Percentiles rank a stretch among this genome's conserved stretches.
These are phyloP conservation scores for Gymnoscopelus microlampas DNA, from an alignment of 2,797 vertebrate species.

Conservation along the genomic window DNA sequence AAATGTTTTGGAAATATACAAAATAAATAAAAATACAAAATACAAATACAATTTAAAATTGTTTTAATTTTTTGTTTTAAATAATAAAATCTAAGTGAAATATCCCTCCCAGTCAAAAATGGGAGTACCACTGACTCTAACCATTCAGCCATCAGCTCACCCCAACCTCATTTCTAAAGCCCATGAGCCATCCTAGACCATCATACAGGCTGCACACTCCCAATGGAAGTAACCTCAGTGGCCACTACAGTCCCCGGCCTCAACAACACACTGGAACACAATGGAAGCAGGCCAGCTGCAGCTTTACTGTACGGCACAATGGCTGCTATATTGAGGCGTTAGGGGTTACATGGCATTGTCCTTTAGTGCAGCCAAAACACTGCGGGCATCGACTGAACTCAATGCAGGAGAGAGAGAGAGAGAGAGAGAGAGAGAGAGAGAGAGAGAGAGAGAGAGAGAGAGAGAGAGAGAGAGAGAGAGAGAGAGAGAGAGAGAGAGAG, in stretches of 20 bases:
- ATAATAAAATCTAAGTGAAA: no score
- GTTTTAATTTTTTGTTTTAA: no score
- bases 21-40: no score
- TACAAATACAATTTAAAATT: no score
- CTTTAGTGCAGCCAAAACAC: conserved; percentile 37
- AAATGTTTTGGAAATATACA: no score
- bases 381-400: conserved; percentile 83
- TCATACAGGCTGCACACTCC: no score
- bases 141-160: no score
- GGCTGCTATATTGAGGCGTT: conserved; percentile 40
- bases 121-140: no score
- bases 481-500: conserved; percentile 58
- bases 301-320: conserved; percentile 39
- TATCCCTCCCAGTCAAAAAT: no score
- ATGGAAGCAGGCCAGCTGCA: conserved; percentile 72
- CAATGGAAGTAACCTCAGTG: conserved; percentile 1
- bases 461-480: conserved; percentile 50
- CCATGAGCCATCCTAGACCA: no score
- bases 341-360: conserved; percentile 61
- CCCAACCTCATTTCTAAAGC: no score
- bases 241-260: conserved; percentile 9
- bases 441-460: neutral
- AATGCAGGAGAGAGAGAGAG: conserved; percentile 82
- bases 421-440: conserved; percentile 9
- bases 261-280: conserved; percentile 51